phyloP scores from a whole-genome alignment of 2,888 invertebrate species.

The Dolomedes plantarius region DNA sequence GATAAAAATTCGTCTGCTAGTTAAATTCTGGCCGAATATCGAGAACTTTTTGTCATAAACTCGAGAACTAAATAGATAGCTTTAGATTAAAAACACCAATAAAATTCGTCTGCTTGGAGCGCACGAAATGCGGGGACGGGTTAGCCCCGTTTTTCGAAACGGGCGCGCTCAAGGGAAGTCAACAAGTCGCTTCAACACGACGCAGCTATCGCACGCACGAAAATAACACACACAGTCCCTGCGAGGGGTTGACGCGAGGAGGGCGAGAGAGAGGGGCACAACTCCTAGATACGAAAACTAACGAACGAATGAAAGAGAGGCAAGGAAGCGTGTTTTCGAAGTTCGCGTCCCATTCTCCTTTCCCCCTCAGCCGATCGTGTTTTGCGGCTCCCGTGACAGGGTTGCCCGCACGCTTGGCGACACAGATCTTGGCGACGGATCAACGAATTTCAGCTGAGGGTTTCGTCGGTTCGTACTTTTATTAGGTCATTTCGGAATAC shows the following conservation, averaged over 20 bases:
- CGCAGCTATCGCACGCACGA: too few relatives aligned
- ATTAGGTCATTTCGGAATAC: too few relatives aligned
- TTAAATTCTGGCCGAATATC: too few relatives aligned
- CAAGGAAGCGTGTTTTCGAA: constrained; percentile 17
- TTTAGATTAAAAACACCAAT: too few relatives aligned
- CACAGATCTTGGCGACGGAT: neutral
- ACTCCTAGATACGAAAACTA: neutral
- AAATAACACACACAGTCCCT: too few relatives aligned
- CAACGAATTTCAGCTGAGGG: neutral
- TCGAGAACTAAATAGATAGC: too few relatives aligned
- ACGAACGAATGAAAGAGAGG: constrained; percentile 19
- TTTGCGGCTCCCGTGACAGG: constrained; percentile 42
- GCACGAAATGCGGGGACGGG: neutral
- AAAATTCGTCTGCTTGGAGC: too few relatives aligned
- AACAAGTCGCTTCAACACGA: neutral
- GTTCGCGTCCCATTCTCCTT: neutral
- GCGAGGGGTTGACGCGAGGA: too few relatives aligned
- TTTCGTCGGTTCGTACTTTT: too few relatives aligned
- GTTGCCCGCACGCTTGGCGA: constrained; percentile 28
- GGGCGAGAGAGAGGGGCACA: too few relatives aligned
- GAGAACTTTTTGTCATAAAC: too few relatives aligned
- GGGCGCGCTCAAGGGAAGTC: neutral
- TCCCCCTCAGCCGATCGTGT: neutral
- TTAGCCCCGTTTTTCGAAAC: neutral
- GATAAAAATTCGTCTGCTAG: too few relatives aligned